Conservation (phyloP, 1,140 invertebrate species). For the Nymphalis io region DNA sequence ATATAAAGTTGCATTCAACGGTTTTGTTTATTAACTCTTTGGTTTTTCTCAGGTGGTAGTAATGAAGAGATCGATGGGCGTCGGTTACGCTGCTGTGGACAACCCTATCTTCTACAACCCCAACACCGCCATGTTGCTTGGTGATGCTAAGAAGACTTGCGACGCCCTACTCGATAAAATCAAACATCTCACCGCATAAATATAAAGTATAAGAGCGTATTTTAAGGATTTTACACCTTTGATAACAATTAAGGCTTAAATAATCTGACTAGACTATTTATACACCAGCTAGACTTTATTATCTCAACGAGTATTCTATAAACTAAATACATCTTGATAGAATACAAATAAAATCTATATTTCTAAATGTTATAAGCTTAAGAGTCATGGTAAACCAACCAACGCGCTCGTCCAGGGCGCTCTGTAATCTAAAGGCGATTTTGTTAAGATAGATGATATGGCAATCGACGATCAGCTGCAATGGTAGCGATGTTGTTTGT, state of each 20-base stretch:
- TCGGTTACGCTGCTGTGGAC: constrained; percentile 92
- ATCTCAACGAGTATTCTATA: too few species aligned
- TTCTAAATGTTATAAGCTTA: too few species aligned
- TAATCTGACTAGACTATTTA: neutral
- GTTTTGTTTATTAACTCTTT: neutral
- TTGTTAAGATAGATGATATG: too few species aligned
- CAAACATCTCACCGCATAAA: constrained; percentile 76
- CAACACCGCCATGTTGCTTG: constrained; percentile 94
- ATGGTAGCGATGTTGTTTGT: too few species aligned
- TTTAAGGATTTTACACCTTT: constrained; percentile 2
- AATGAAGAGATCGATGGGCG: constrained; percentile 94
- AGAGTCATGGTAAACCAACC: too few species aligned
- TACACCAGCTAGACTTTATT: neutral
- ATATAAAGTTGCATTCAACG: too few species aligned
- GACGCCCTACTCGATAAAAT: constrained; percentile 88
- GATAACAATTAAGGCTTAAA: neutral
- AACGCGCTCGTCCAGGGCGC: too few species aligned
- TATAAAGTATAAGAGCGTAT: neutral
- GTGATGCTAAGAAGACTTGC: constrained; percentile 96
- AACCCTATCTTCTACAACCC: constrained; percentile 96
- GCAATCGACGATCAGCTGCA: too few species aligned
- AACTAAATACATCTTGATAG: too few species aligned
- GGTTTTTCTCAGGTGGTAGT: constrained; percentile 86
- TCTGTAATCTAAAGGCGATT: too few species aligned
- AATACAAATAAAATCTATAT: too few species aligned